Conservation (phyloP, 2,797 vertebrate genomes). For the Danio albolineatus region DNA sequence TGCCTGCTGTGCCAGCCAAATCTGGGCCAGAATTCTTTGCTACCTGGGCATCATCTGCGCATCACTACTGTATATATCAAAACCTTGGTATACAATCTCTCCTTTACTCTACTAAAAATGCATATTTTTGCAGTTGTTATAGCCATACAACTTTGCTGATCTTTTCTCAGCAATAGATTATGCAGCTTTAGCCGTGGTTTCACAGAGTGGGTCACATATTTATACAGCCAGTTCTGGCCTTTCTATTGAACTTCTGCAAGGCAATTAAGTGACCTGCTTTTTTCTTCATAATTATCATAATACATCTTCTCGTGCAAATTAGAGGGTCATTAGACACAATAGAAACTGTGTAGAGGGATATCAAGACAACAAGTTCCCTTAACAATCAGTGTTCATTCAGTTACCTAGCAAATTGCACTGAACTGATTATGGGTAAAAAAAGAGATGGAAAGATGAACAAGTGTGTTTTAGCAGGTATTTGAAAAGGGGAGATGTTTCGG, state of each 20-base stretch:
- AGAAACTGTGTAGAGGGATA: neutral
- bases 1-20: too few relatives aligned
- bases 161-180: too few relatives aligned
- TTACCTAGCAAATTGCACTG: neutral
- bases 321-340: neutral
- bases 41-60: too few relatives aligned
- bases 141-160: too few relatives aligned
- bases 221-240: neutral
- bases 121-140: too few relatives aligned
- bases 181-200: too few relatives aligned
- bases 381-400: neutral
- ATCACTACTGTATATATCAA: too few relatives aligned
- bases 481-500: neutral
- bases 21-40: too few relatives aligned
- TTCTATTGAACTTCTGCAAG: neutral
- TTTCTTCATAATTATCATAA: neutral
- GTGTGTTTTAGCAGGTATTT: neutral
- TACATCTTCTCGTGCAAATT: neutral
- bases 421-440: neutral
- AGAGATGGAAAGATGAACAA: neutral
- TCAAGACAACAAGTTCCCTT: neutral
- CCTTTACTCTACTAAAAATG: too few relatives aligned
- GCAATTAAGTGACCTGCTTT: neutral
- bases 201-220: neutral
- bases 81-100: too few relatives aligned